Evolutionary conservation across 1,140 invertebrate genomes (phyloP), one percentile per base, ranked within the genome.

Genomic region (Lycorma delicatula): DNA sequence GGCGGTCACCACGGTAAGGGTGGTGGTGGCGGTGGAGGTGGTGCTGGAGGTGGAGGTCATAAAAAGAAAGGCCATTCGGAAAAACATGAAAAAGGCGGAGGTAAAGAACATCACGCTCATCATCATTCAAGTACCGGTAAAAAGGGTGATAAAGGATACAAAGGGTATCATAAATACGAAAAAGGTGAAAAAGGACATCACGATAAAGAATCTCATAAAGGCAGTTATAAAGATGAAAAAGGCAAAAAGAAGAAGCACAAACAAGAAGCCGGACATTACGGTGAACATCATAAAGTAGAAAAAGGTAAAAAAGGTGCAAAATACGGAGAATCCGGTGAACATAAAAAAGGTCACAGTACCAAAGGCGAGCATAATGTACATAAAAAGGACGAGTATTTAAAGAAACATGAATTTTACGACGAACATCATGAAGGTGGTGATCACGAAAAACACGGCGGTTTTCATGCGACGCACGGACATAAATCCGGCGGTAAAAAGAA

Each of bases 321-420:
- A 50, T 76, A 76, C 59, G 77, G 77, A 27, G 82, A 85, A 64
- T 76, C 80, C 0, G 83, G 81, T 1, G 78, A 83, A 62, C 81
- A 85, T 58, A 78, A 79, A 12, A 84, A 86, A 68, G 83, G 83
- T 0, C 81, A 85, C 68, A 83, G 78, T 64, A 85, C 83, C 0
- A 84, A 85, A 67, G 84, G 84, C 6, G 79, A 81, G 62, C 84
- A 85, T 62, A 83, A 82, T 61, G 78, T 85, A 26, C 81, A 83
- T 64, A 85, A 85, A 65, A 85, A 84, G 67, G 81, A 86, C 58
- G 83, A 85, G 62, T 86, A 84, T 63, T 80, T 84, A 60, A 86
- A 85, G 68, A 83, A 81, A 58, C 78, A 83, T 11, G 81, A 85
- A 63, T 86, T 86, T 74, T 85, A 82, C 60, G 83, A 86, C 60